These are phyloP conservation scores for Drosophila mimica DNA, from an alignment of 2,888 invertebrate species.

Conservation along the genomic window DNA sequence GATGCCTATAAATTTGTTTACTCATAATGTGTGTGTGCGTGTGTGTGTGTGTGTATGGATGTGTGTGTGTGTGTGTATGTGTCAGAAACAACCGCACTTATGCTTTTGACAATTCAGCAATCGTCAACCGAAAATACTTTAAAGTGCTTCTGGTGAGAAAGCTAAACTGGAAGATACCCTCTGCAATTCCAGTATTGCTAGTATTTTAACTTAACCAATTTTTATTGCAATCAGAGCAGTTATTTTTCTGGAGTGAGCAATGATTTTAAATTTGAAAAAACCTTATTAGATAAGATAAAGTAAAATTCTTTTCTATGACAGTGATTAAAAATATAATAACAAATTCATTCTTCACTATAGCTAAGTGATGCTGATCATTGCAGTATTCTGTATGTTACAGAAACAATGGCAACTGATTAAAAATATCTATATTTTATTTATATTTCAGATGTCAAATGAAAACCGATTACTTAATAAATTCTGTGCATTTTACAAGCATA, in stretches of 20 bases:
- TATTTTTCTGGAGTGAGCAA: neutral
- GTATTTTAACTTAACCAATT: neutral
- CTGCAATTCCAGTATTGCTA: neutral
- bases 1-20: conserved; percentile 58
- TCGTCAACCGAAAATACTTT: neutral
- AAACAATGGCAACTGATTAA: neutral
- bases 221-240: neutral
- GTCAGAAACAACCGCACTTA: conserved; percentile 32
- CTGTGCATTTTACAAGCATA: neutral
- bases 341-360: neutral
- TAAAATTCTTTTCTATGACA: neutral
- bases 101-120: conserved; percentile 7
- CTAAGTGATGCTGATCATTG: too few species aligned
- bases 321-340: neutral
- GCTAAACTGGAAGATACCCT: neutral
- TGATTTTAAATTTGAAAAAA: neutral
- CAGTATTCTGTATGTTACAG: neutral
- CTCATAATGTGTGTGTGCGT: conserved; percentile 21
- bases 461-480: neutral
- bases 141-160: neutral
- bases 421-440: neutral
- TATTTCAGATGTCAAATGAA: neutral
- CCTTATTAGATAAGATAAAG: neutral
- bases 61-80: conserved; percentile 11
- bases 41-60: conserved; percentile 12